A percentile compares a stretch with the other conserved stretches of the same genome.
Conservation (phyloP, 1,140 invertebrate species). For the Acromyrmex echinatior region DNA sequence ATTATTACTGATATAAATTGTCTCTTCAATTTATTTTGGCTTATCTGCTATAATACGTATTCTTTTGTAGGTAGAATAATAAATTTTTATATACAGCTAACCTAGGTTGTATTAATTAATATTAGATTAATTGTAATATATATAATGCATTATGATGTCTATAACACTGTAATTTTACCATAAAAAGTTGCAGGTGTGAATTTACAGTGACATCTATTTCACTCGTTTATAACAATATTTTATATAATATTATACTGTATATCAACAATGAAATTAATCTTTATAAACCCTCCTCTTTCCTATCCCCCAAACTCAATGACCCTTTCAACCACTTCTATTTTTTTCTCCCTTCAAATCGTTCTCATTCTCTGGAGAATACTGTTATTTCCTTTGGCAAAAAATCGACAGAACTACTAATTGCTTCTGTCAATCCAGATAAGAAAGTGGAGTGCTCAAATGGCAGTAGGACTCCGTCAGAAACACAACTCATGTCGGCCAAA, state of each 20-base stretch:
- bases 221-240: not conserved
- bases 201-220: not conserved
- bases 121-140: not conserved
- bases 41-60: not conserved
- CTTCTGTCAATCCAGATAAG: conserved; percentile 75
- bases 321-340: conserved; percentile 17
- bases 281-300: not conserved
- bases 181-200: not conserved
- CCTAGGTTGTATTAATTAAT: not conserved
- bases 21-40: not conserved
- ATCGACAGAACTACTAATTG: conserved; percentile 78
- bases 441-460: not conserved
- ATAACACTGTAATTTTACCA: not conserved
- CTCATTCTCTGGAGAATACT: conserved; percentile 46
- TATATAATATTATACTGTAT: not conserved
- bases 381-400: conserved; percentile 69
- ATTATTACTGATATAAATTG: not conserved
- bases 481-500: conserved; percentile 59
- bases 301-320: not conserved
- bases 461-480: conserved; percentile 46
- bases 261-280: not conserved
- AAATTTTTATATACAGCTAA: not conserved
- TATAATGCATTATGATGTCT: not conserved
- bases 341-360: not conserved
- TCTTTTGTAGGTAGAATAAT: not conserved